A percentile compares a stretch with the other conserved stretches of the same genome.
Conservation (phyloP, 1,140 invertebrate genomes). For the Drosophila sproati region DNA sequence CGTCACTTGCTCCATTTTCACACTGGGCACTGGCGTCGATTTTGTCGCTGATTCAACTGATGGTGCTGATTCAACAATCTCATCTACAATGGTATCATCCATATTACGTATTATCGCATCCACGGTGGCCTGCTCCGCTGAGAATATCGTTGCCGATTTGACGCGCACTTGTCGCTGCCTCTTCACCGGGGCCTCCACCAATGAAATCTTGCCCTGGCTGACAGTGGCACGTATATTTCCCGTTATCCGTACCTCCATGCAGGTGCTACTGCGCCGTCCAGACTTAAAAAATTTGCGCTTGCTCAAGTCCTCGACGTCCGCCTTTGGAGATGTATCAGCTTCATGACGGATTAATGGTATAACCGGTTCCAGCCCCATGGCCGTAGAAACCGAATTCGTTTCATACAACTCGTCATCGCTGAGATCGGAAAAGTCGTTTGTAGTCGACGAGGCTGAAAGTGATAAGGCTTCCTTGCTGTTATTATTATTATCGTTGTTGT, state of each 20-base stretch:
- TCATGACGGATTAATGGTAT: slow-evolving; percentile 70
- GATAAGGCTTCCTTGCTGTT: background rate
- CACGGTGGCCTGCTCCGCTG: slow-evolving; percentile 77
- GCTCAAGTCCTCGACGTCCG: slow-evolving; percentile 9
- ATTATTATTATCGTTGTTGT: slow-evolving; percentile 57
- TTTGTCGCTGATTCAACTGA: background rate
- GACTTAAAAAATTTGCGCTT: slow-evolving; percentile 80
- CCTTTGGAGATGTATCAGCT: slow-evolving; percentile 10
- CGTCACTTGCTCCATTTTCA: background rate
- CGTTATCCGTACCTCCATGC: slow-evolving; percentile 76
- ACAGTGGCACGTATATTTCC: slow-evolving; percentile 74
- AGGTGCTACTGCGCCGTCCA: slow-evolving; percentile 56
- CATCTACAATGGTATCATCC: slow-evolving; percentile 65
- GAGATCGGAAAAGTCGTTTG: slow-evolving; percentile 59
- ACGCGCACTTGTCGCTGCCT: slow-evolving; percentile 56
- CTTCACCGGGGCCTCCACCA: slow-evolving; percentile 52
- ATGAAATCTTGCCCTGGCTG: slow-evolving; percentile 66
- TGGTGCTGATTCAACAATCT: slow-evolving; percentile 58
- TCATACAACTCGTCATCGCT: slow-evolving; percentile 46
- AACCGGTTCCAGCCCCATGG: slow-evolving; percentile 60
- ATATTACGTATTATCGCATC: slow-evolving; percentile 76
- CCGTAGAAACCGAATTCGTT: background rate
- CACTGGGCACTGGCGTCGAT: background rate
- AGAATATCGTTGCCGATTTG: slow-evolving; percentile 67
- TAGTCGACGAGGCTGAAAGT: slow-evolving; percentile 2